Evolutionary conservation across 2,888 invertebrate genomes (phyloP), one percentile per base, ranked within the genome.

Genomic region (Diploptera punctata): DNA sequence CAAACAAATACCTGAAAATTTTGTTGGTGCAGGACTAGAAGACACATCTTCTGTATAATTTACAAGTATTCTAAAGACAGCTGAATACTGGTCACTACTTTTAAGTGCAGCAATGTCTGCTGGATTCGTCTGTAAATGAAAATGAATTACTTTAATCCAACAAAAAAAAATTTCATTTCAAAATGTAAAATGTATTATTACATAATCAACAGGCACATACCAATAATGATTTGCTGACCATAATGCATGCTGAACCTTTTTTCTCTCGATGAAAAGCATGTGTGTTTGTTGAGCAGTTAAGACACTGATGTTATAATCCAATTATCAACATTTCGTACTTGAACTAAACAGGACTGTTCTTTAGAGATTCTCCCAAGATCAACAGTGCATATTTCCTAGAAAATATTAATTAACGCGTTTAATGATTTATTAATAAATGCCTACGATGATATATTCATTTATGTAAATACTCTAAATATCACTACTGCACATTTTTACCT

Each of bases 1-100:
- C 10, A 16, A n/a, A 7, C 4, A 69, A 71, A 77, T 76, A 82
- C 82, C 81, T 75, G 81, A 80, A 78, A 80, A 80, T 78, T 81
- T 82, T 31, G 77, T 79, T 52, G 79, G 79, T 62, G 78, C 77
- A 77, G 79, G 79, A 54, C 77, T 75, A 68, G 78, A 21, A 18
- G 71, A 76, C 74, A 80, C 85, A 76, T 85, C 84, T 78, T 87
- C 80, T 80, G 82, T 85, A 77, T 86, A 86, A 78, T 87, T 85
- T 76, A 93, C 86, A 75, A 93, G 81, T 79, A 94, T 84, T 78
- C 90, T 89, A 82, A 92, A 94, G 65, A 90, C 87, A 75, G 89
- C 86, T 68, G 94, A 95, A 82, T 87, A 93, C 76, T 87, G 86
- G 75, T 87, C 89, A 78, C 88, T 87, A 74, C 86, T 85, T 79